Conservation (phyloP, 2,888 invertebrate genomes). For the Cheilosia grossa region DNA sequence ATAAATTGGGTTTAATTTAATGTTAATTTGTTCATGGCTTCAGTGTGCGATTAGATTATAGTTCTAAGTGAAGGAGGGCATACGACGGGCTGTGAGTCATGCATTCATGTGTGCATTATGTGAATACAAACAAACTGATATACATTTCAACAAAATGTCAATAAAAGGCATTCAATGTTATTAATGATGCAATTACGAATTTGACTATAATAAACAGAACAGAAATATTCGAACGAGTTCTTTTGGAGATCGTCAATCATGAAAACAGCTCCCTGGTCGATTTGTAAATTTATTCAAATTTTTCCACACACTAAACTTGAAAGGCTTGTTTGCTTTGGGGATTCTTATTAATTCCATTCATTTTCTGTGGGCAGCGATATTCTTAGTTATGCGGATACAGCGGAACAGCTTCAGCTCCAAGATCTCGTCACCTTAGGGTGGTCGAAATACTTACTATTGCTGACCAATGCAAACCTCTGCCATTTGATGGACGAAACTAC, state of each 20-base stretch:
- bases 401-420: too few species aligned
- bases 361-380: background rate
- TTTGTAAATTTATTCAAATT: background rate
- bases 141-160: background rate
- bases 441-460: too few species aligned
- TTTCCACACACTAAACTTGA: constrained; percentile 6
- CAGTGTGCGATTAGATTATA: constrained; percentile 15
- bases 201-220: constrained; percentile 1
- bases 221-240: background rate
- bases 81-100: background rate
- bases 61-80: background rate
- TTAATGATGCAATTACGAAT: background rate
- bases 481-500: too few species aligned
- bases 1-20: constrained; percentile 50
- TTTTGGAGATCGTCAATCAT: background rate
- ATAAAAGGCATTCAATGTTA: background rate
- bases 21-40: constrained; percentile 6
- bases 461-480: too few species aligned
- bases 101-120: background rate
- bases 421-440: too few species aligned
- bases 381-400: too few species aligned
- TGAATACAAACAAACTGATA: background rate
- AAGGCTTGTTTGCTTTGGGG: background rate
- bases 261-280: constrained; percentile 7
- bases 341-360: background rate